A percentile compares a stretch with the other conserved stretches of the same genome.
Conservation (phyloP, 2,113 vertebrate species). For the Cephalopholis sonnerati region DNA sequence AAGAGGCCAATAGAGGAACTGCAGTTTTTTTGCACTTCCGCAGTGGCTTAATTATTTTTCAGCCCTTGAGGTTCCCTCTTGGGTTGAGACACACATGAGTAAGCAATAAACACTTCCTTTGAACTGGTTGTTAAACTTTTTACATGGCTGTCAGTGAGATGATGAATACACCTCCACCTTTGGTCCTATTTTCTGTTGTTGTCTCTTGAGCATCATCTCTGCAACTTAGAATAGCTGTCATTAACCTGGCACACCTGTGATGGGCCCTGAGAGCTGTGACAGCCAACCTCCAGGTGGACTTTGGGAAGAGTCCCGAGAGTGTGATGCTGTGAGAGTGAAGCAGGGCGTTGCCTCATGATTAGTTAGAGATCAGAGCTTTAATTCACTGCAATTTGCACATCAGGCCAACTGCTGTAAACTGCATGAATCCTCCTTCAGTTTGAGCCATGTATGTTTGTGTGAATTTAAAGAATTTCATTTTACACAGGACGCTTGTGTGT, state of each 20-base stretch:
- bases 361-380: background rate
- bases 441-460: background rate
- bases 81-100: background rate
- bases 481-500: background rate
- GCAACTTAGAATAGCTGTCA: background rate
- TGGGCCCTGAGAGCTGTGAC: background rate
- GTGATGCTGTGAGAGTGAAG: background rate
- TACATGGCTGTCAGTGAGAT: too few relatives aligned
- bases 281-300: background rate
- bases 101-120: background rate
- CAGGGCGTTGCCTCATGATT: slow-evolving; percentile 20
- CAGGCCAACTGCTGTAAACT: background rate
- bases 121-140: background rate
- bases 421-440: background rate
- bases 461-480: background rate
- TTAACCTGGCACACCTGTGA: background rate
- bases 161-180: background rate
- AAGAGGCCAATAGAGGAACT: too few relatives aligned
- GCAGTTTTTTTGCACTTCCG: too few relatives aligned
- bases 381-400: background rate
- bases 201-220: too few relatives aligned
- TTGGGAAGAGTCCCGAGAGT: background rate
- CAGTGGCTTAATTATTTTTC: too few relatives aligned
- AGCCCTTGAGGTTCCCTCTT: too few relatives aligned
- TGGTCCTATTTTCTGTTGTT: background rate